These are phyloP conservation scores for Trachythela sp. DNA, from an alignment of 64 coral and sea anemone species.

Conservation along the genomic window DNA sequence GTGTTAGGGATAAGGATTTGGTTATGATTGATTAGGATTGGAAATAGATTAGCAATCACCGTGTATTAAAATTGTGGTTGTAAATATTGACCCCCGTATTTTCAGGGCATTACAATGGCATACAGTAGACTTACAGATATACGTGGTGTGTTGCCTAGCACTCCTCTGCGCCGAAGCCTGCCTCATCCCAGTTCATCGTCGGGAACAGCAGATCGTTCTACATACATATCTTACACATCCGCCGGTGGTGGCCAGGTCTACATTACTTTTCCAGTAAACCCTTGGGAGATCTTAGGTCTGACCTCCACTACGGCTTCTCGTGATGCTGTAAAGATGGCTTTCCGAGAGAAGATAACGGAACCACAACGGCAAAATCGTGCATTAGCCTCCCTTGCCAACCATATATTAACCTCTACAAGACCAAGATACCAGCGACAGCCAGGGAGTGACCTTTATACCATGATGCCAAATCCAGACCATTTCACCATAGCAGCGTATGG, in stretches of 20 bases:
- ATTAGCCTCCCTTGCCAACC: constrained; percentile 31
- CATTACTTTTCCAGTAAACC: background rate
- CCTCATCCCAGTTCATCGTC: too few species aligned
- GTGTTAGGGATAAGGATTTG: too few species aligned
- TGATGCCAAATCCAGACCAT: constrained; percentile 9
- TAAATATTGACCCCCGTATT: too few species aligned
- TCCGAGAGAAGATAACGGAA: background rate
- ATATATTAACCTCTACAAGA: constrained; percentile 35
- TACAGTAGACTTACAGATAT: too few species aligned
- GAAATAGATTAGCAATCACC: too few species aligned
- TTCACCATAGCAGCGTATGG: constrained; percentile 35
- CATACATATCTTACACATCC: constrained; percentile 20
- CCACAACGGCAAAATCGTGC: background rate
- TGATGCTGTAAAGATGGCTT: constrained; percentile 27
- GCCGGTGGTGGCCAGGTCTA: background rate
- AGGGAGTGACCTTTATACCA: background rate
- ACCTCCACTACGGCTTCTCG: background rate
- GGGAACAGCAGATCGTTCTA: too few species aligned
- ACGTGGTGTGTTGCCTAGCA: too few species aligned
- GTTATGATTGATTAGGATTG: too few species aligned
- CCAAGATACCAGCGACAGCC: constrained; percentile 13
- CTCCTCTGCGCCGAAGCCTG: background rate
- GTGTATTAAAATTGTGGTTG: too few species aligned
- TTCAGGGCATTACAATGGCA: too few species aligned
- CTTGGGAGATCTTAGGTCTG: background rate